phyloP scores from a whole-genome alignment of 2,888 invertebrate species.

The Cerceris ruficornis region DNA sequence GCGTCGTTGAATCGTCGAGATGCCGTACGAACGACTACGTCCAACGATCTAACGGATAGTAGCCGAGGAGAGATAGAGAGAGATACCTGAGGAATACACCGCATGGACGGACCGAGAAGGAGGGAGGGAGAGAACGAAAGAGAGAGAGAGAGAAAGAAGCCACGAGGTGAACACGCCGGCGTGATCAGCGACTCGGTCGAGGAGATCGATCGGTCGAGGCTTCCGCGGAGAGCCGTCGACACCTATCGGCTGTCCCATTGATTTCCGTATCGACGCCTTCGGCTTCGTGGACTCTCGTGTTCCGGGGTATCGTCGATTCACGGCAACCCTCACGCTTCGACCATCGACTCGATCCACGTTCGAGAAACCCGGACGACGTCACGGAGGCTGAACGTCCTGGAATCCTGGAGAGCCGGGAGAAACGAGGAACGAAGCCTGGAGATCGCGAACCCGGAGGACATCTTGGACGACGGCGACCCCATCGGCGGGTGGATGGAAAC shows the following conservation, averaged over 20 bases:
- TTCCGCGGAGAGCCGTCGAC: constrained; percentile 12
- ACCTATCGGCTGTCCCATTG: constrained; percentile 61
- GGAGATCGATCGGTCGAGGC: constrained; percentile 27
- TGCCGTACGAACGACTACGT: neutral
- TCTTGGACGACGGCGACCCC: no score
- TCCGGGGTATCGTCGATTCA: constrained; percentile 5
- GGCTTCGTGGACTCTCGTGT: constrained; percentile 12
- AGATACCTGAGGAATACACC: neutral
- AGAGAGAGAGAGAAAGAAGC: neutral
- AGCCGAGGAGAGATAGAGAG: constrained; percentile 2
- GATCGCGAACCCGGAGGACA: no score
- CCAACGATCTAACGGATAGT: neutral
- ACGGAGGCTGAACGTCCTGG: no score
- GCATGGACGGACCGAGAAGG: constrained; percentile 1
- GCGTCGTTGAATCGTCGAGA: constrained; percentile 26
- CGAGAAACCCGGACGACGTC: neutral
- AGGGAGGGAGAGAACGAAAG: neutral
- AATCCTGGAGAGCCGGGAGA: no score
- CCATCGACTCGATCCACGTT: constrained; percentile 12
- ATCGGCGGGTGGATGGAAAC: no score
- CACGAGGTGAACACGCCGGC: constrained; percentile 4
- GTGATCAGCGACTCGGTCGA: neutral
- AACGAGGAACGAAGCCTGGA: no score
- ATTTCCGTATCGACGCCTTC: constrained; percentile 69
- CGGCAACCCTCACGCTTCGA: constrained; percentile 25